Evolutionary conservation across 2,113 vertebrate genomes (phyloP).

Genomic region (Channa argus): DNA sequence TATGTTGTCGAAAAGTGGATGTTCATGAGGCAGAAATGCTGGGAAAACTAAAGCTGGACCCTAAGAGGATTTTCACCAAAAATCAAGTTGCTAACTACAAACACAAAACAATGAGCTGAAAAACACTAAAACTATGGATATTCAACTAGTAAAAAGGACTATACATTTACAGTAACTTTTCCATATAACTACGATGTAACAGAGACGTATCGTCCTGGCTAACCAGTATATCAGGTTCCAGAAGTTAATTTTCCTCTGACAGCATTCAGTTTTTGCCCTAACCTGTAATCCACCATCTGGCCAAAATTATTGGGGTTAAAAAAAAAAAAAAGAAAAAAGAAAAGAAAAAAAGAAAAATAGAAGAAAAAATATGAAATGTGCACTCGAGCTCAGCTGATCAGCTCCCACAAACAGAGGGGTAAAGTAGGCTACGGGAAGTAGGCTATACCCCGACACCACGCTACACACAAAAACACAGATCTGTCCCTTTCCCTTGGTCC

Average conservation of each 20-base stretch:
- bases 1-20: too few relatives aligned
- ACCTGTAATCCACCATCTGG: slow-evolving; percentile 59
- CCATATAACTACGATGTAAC: too few relatives aligned
- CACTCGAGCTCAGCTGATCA: slow-evolving; percentile 42
- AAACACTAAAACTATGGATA: too few relatives aligned
- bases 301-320: slow-evolving; percentile 19
- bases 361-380: slow-evolving; percentile 36
- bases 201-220: not conserved
- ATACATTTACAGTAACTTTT: too few relatives aligned
- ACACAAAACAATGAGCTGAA: too few relatives aligned
- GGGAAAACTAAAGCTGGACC: too few relatives aligned
- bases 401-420: slow-evolving; percentile 49
- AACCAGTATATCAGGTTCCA: not conserved
- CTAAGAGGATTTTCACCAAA: too few relatives aligned
- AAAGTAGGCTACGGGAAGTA: slow-evolving; percentile 84
- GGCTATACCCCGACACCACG: slow-evolving; percentile 71
- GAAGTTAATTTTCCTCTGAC: slow-evolving; percentile 9
- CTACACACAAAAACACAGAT: slow-evolving; percentile 59
- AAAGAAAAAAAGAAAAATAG: slow-evolving; percentile 18
- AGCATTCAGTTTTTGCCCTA: slow-evolving; percentile 19
- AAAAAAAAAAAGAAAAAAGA: not conserved
- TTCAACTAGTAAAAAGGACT: too few relatives aligned
- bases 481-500: slow-evolving; percentile 29
- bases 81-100: too few relatives aligned
- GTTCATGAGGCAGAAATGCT: too few relatives aligned